Evolutionary conservation across 1,140 invertebrate genomes (phyloP).

Genomic region (Tetramorium simillimum): DNA sequence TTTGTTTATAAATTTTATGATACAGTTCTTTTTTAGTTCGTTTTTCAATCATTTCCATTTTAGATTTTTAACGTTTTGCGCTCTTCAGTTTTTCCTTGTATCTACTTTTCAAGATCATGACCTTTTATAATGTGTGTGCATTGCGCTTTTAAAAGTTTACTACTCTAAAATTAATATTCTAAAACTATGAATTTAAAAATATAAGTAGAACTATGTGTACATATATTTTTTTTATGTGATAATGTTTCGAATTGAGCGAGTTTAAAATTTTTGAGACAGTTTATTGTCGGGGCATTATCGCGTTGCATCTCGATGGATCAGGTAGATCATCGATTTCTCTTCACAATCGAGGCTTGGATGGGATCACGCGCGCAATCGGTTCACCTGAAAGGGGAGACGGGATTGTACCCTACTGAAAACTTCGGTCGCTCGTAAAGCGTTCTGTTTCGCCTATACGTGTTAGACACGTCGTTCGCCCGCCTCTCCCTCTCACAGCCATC

Average conservation of each 20-base stretch:
- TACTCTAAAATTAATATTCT: background rate
- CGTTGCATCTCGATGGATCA: constrained; percentile 10
- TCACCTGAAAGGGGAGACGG: constrained; percentile 68
- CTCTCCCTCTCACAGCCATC: constrained; percentile 11
- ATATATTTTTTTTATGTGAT: background rate
- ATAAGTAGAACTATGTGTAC: background rate
- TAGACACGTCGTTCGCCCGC: constrained; percentile 73
- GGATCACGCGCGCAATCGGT: constrained; percentile 75
- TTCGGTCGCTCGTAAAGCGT: constrained; percentile 77
- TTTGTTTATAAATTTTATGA: no score
- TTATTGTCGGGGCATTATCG: background rate
- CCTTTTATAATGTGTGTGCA: no score
- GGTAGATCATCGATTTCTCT: constrained; percentile 41
- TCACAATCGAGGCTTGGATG: constrained; percentile 10
- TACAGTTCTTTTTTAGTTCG: no score
- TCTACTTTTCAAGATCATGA: background rate
- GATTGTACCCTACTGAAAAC: constrained; percentile 64
- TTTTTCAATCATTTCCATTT: background rate
- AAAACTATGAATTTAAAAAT: background rate
- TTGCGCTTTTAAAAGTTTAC: background rate
- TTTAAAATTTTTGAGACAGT: background rate
- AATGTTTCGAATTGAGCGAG: background rate
- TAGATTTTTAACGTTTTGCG: background rate
- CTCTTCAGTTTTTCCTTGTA: background rate
- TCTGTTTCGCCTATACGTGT: constrained; percentile 78